Evolutionary conservation across 2,797 vertebrate genomes (phyloP).

Genomic region (Semaprochilodus insignis): DNA sequence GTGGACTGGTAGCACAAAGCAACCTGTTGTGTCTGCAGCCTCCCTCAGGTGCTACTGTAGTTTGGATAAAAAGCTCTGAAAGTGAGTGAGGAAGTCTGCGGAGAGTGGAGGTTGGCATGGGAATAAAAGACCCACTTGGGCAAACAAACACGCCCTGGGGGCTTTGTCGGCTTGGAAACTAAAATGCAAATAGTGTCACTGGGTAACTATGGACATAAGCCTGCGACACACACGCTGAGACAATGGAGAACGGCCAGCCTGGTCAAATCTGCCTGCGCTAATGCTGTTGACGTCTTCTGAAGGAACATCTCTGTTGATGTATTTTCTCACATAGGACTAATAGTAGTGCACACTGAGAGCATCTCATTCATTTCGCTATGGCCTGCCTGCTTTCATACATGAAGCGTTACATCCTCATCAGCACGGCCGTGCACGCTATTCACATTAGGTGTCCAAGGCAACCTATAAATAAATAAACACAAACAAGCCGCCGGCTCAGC

Average conservation of each 20-base stretch:
- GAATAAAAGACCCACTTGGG: constrained; percentile 28
- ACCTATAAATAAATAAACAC: background rate
- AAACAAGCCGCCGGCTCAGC: background rate
- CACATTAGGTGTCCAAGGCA: background rate
- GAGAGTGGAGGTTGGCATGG: constrained; percentile 29
- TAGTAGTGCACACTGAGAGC: background rate
- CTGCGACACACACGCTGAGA: background rate
- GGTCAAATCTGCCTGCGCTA: too few species aligned
- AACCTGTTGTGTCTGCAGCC: background rate
- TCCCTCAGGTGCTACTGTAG: background rate
- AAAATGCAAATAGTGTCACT: constrained; percentile 45
- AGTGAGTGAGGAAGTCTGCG: background rate
- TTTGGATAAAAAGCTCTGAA: constrained; percentile 3
- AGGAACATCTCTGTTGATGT: background rate
- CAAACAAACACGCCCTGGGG: constrained; percentile 36
- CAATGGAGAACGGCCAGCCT: background rate
- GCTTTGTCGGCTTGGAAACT: constrained; percentile 49
- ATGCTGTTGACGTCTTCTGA: too few species aligned
- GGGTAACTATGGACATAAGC: constrained; percentile 34
- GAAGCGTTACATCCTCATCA: background rate
- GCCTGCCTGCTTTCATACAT: background rate
- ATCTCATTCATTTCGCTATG: background rate
- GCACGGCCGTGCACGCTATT: background rate
- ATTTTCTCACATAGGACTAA: background rate
- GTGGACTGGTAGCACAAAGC: background rate